Evolutionary conservation across 2,113 vertebrate species (phyloP).

Genomic region (Hiodon tergisus): DNA sequence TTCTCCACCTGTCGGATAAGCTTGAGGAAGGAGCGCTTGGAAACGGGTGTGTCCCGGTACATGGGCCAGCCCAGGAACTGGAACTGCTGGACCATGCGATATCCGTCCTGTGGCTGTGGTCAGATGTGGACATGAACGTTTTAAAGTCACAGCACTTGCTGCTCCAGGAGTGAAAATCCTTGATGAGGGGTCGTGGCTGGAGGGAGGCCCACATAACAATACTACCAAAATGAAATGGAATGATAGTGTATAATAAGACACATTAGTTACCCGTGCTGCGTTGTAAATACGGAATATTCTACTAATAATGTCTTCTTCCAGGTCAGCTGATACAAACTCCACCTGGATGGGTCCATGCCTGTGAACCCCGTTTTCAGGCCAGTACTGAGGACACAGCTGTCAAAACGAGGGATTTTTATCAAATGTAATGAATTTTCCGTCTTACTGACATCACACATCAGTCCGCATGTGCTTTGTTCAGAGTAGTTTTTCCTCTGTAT

Average conservation of each 20-base stretch:
- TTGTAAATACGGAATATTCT: slow-evolving; percentile 98
- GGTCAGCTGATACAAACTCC: slow-evolving; percentile 92
- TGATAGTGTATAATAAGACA: background rate
- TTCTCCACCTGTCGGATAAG: slow-evolving; percentile 84
- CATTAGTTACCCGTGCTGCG: slow-evolving; percentile 76
- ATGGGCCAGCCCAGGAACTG: slow-evolving; percentile 88
- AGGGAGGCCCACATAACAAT: background rate
- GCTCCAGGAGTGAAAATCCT: too few species aligned
- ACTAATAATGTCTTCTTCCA: slow-evolving; percentile 97
- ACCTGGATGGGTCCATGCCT: slow-evolving; percentile 91
- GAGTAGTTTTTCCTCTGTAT: background rate
- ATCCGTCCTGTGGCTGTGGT: slow-evolving; percentile 75
- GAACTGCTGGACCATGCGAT: slow-evolving; percentile 87
- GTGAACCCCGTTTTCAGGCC: slow-evolving; percentile 94
- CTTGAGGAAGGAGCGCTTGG: slow-evolving; percentile 83
- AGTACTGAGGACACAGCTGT: slow-evolving; percentile 95
- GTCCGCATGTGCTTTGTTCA: background rate
- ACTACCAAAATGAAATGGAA: background rate
- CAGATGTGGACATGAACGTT: background rate
- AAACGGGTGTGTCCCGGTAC: slow-evolving; percentile 82
- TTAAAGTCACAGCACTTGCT: background rate
- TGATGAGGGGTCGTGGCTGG: too few species aligned
- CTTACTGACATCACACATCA: background rate
- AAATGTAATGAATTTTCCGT: background rate
- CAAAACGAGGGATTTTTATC: slow-evolving; percentile 14